phyloP scores from a whole-genome alignment of 2,797 vertebrate species.

The Phrynocephalus vlangalii region DNA sequence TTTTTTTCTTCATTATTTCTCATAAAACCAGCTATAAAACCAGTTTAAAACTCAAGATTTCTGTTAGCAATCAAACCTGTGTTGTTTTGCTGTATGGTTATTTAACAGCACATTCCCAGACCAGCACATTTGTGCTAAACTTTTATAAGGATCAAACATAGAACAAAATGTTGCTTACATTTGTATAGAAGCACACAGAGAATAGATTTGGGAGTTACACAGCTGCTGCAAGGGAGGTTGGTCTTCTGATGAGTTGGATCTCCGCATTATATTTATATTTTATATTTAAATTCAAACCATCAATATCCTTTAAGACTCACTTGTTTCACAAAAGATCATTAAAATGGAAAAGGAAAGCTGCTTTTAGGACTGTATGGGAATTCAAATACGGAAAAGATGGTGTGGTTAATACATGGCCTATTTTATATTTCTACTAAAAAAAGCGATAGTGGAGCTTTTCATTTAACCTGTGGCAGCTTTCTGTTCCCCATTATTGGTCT shows the following conservation, averaged over 20 bases:
- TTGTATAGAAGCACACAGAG: conserved; percentile 30
- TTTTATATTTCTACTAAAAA: not conserved
- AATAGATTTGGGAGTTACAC: not conserved
- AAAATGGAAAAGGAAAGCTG: not conserved
- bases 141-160: not conserved
- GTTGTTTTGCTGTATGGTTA: not conserved
- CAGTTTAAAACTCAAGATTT: not conserved
- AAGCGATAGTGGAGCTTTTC: not conserved
- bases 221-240: conserved; percentile 36
- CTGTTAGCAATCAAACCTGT: not conserved
- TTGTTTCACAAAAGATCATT: conserved; percentile 30
- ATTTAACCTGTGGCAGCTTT: not conserved
- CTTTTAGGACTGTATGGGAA: not conserved
- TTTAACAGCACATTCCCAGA: not conserved
- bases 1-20: not conserved
- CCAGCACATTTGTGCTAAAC: not conserved
- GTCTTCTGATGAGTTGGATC: conserved; percentile 26
- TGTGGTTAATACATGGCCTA: not conserved
- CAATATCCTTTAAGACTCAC: not conserved
- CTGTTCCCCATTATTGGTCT: not conserved
- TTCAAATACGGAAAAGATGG: not conserved
- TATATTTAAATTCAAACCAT: conserved; percentile 28
- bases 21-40: not conserved
- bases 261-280: conserved; percentile 39
- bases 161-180: not conserved